phyloP scores from a whole-genome alignment of 30 jellyfish, hydroid and myxozoan species.

The Aurelia aurita complex sp. Pacific region DNA sequence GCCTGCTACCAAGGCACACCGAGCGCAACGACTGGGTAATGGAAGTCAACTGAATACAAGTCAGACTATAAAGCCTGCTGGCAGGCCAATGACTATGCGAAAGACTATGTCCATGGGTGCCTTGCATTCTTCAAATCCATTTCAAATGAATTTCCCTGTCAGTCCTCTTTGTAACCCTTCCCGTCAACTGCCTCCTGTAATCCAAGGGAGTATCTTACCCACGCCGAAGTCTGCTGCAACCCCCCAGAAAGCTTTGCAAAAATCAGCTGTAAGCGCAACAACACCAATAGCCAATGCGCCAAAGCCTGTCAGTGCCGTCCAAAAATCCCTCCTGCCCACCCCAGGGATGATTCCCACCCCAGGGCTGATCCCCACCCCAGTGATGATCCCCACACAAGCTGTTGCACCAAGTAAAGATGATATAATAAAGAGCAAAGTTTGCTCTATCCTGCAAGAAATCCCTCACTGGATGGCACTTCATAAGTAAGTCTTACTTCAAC shows the following conservation, averaged over 20 bases:
- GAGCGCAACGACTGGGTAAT: not conserved
- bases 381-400: constrained; percentile 8
- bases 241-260: too few relatives aligned
- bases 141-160: too few relatives aligned
- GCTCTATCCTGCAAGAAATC: not conserved
- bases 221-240: too few relatives aligned
- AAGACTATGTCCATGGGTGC: constrained; percentile 1
- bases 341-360: constrained; percentile 10
- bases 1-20: not conserved
- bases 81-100: not conserved
- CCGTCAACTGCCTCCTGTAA: too few relatives aligned
- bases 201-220: too few relatives aligned
- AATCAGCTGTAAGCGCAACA: too few relatives aligned
- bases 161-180: too few relatives aligned
- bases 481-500: not conserved
- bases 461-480: constrained; percentile 11
- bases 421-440: not conserved
- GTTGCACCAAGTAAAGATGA: not conserved
- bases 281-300: too few relatives aligned
- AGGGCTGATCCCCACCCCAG: constrained; percentile 10
- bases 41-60: not conserved
- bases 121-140: not conserved
- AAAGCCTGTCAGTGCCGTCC: too few relatives aligned
- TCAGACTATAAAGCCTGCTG: not conserved
- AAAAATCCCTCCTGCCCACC: too few relatives aligned